Base-by-base conservation (phyloP, 2,113 vertebrate species). In the Nipponia nippon region DNA sequence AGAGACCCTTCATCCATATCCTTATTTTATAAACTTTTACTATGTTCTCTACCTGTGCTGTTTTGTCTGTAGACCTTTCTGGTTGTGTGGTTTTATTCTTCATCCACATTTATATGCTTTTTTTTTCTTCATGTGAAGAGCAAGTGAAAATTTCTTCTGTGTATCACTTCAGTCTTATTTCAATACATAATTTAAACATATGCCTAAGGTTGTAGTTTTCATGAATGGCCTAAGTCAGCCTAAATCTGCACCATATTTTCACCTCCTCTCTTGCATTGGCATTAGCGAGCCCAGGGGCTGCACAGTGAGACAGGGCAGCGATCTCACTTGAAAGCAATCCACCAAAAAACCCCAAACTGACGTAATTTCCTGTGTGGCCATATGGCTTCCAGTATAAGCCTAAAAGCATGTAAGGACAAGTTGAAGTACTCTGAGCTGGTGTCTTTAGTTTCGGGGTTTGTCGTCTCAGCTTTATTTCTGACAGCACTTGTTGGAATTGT, bases 401-500 rank as follows among this genome's bases (percentile, higher is more conserved):
- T 34, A 8, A 44, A 76, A 72, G 15, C 30, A 30, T 75, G 76
- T 55, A 72, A 72, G 18, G 66, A 46, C 56, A 66, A 30, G 40
- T 34, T 52, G 13, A 62, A 92, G 34, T 85, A 27, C 16, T 50
- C 11, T 30, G 30, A 65, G 22, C 40, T 89, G 46, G 6, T 80
- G 53, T 73, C 76, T 73, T 47, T 52, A 27, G 47, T 44, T 40
- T 67, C 23, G 20, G 22, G 7, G 6, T 32, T 78, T 89, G 20
- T 79, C 2, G 1, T 53, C 29, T 29, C 61, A 27, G 4, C 52
- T 38, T 56, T 87, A 7, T 85, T 89, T 92, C 36, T 88, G 49
- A 19, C 26, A 30, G 20, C 7, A 2, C 36, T 63, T 0, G 0
- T 17, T 73, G 21, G n/a, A 46, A 20, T n/a, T 79, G 42, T 5